Percentiles rank a stretch among this genome's conserved stretches.
Evolutionary conservation across 2,113 vertebrate species (phyloP).

Genomic region (Morone saxatilis): DNA sequence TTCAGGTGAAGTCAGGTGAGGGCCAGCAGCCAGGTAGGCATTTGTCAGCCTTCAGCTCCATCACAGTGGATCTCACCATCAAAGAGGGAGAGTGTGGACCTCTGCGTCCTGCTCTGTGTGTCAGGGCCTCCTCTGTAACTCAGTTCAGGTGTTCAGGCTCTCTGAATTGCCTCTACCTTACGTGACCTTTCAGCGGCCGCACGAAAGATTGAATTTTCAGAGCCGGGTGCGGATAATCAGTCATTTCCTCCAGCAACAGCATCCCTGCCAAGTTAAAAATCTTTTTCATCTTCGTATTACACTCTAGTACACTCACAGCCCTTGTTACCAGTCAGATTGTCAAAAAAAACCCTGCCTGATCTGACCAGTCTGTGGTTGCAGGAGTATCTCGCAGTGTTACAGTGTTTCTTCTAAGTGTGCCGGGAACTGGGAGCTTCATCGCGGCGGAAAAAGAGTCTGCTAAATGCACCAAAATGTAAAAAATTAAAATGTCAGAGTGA

Average conservation of each 20-base stretch:
- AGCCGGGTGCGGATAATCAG: slow-evolving; percentile 40
- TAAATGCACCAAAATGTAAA: slow-evolving; percentile 16
- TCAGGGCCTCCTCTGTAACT: neutral
- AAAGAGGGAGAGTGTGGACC: neutral
- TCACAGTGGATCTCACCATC: neutral
- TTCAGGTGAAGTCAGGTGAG: neutral
- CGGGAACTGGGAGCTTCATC: slow-evolving; percentile 14
- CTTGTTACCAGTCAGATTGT: slow-evolving; percentile 36
- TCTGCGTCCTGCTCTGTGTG: neutral
- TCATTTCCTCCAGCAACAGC: slow-evolving; percentile 37
- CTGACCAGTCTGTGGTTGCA: neutral
- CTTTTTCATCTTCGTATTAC: slow-evolving; percentile 38
- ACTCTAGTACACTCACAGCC: neutral
- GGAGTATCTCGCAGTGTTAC: neutral
- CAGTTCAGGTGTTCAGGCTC: slow-evolving; percentile 1
- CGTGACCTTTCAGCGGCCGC: slow-evolving; percentile 38
- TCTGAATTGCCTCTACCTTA: slow-evolving; percentile 32
- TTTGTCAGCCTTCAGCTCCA: slow-evolving; percentile 4
- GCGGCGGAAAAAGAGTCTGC: neutral
- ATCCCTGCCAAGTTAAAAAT: slow-evolving; percentile 36
- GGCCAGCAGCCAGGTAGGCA: neutral
- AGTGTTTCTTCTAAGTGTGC: neutral
- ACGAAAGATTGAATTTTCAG: slow-evolving; percentile 57
- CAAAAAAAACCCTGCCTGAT: neutral
- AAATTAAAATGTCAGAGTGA: slow-evolving; percentile 44